Evolutionary conservation across 2,797 vertebrate genomes (phyloP), one percentile per base, ranked within the genome.

Genomic region (Microctenopoma lineatum): DNA sequence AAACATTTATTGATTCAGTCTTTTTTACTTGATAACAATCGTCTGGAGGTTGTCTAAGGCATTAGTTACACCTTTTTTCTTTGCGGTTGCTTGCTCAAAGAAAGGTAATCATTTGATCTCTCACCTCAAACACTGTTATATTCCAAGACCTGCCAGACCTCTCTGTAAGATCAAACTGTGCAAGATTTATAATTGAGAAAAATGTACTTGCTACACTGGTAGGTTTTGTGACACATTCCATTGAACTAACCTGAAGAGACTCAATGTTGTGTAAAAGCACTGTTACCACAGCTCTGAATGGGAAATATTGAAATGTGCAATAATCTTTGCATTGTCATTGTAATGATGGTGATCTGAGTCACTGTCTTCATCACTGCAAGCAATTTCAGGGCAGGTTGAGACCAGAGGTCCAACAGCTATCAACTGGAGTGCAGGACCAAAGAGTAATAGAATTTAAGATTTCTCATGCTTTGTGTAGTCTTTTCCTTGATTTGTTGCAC

Each of bases 301-400:
- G 45, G 14, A 66, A 70, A 57, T 64, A 60, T 42, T 36, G 4
- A 59, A 69, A 82, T 62, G 12, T 11, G 47, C 7, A 38, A 15
- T 7, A 55, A 32, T 15, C 7, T 51, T 47, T 60, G 61, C 29
- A 52, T 2, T 38, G 8, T 61, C 3, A 25, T 8, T 25, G 48
- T 44, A 32, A 42, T 29, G 38, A 32, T 14, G 10, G 16, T 10
- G 11, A 45, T 29, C 14, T n/a, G 15, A 44, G 48, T 78, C 25
- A 11, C 4, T 70, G 18, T 63, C n/a, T 47, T 18, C 7, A 55
- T 60, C 15, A 47, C 2, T 44, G 18, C 32, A 51, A 38, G 4
- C 9, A 10, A 9, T 48, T 61, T 29, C 5, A 55, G 10, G 9
- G 56, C 12, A 64, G 15, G 4, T 1, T 25, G 25, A 44, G 26